Percentiles rank a stretch among this genome's conserved stretches.
These are phyloP conservation scores for Chymomyza procnemis DNA, from an alignment of 2,888 invertebrate species.

Conservation along the genomic window DNA sequence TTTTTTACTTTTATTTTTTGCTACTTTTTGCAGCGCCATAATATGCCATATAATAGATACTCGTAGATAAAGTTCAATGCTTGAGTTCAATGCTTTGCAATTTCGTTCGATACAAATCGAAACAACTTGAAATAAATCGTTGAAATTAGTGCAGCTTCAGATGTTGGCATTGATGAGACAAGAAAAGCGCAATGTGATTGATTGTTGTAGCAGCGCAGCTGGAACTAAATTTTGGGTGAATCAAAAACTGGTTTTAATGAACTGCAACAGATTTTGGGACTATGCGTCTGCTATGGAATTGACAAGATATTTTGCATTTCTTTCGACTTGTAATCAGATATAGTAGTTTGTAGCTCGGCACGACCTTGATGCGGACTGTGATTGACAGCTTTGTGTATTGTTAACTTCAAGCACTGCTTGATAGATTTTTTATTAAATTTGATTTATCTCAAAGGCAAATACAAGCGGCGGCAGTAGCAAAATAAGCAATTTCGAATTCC, in stretches of 20 bases:
- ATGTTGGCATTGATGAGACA: constrained; percentile 13
- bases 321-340: background rate
- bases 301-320: background rate
- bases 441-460: background rate
- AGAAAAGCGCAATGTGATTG: constrained; percentile 4
- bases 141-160: constrained; percentile 29
- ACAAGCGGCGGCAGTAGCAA: background rate
- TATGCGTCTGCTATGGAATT: background rate
- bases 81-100: constrained; percentile 53
- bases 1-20: constrained; percentile 10
- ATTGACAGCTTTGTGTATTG: too few relatives aligned
- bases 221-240: too few relatives aligned
- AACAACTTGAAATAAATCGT: constrained; percentile 25
- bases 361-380: background rate
- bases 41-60: background rate
- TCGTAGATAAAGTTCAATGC: constrained; percentile 48
- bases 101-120: constrained; percentile 11
- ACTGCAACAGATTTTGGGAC: background rate
- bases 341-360: background rate
- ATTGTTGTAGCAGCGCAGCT: background rate
- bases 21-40: constrained; percentile 7
- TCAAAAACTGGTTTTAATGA: background rate
- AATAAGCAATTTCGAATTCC: background rate
- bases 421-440: background rate
- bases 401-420: background rate